Conservation (phyloP, 2,888 invertebrate species). For the Seira ritae region DNA sequence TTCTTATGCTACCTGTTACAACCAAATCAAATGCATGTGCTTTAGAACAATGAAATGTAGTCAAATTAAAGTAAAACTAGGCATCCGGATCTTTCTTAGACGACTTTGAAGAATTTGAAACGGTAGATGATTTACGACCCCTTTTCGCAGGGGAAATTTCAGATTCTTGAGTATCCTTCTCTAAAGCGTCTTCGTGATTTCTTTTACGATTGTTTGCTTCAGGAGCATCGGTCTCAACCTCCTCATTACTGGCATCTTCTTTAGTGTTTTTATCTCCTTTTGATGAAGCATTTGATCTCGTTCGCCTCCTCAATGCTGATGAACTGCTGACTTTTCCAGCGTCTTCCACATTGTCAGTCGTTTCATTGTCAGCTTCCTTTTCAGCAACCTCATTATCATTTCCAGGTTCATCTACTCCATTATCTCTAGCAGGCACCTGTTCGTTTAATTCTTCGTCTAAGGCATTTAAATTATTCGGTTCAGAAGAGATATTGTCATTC, state of each 20-base stretch:
- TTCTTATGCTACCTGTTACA: too few species aligned
- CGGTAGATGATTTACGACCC: slow-evolving; percentile 40
- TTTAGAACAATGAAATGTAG: too few species aligned
- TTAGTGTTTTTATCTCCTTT: slow-evolving; percentile 41
- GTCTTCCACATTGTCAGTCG: not conserved
- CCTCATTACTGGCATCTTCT: slow-evolving; percentile 11
- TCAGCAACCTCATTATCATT: not conserved
- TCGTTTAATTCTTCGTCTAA: not conserved
- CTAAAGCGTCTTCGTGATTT: slow-evolving; percentile 7
- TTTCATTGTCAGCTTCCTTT: not conserved
- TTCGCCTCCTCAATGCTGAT: slow-evolving; percentile 2
- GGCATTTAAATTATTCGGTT: slow-evolving; percentile 21
- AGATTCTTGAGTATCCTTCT: not conserved
- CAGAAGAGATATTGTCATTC: not conserved
- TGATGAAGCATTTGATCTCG: slow-evolving; percentile 33
- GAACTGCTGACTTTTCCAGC: not conserved
- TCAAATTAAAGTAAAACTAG: too few species aligned
- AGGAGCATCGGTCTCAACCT: not conserved
- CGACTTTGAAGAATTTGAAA: slow-evolving; percentile 44
- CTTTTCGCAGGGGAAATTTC: slow-evolving; percentile 20
- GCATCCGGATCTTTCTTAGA: slow-evolving; percentile 10
- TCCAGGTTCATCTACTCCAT: too few species aligned
- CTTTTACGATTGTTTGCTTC: slow-evolving; percentile 28
- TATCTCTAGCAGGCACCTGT: not conserved
- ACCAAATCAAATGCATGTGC: too few species aligned